Evolutionary conservation across 1,140 invertebrate species (phyloP), one percentile per base, ranked within the genome.

Genomic region (Drosophila erecta): DNA sequence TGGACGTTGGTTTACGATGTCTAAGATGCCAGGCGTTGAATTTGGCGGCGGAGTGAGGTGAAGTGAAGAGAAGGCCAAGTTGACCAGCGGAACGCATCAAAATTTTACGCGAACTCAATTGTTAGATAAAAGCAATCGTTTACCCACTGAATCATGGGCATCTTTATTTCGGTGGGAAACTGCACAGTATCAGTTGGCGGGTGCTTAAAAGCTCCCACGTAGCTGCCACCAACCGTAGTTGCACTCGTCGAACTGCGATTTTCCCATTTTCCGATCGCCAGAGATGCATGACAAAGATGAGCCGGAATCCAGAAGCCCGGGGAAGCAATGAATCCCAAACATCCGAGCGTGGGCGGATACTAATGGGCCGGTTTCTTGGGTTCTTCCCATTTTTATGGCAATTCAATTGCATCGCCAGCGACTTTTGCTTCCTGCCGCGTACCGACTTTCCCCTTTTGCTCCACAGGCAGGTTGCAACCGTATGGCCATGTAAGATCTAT

Each of bases 351-450:
- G 69, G 69, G 53, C 38, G 65, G 30, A 3, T 47, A 57, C 37
- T 27, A 4, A 2, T 3, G 4, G 7, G 27, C 27, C 46, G 6
- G 14, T 49, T 33, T 30, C 43, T 73, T 33, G 56, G 56, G 47
- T 22, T 47, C 57, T 55, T 73, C 33, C 40, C 22, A 47, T 58
- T 85, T 84, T 85, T 77, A 84, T 85, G 72, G 80, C 76, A 79
- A 85, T 85, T 85, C 80, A 84, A 84, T 84, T 84, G 80, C 81
- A 76, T 33, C 49, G 80, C 56, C 71, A 80, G 47, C 61, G 81
- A 69, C 57, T 76, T 76, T 72, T 43, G 80, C 53, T 84, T 84
- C 80, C 80, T 84, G 80, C 79, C 62, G 46, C 58, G 49, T 15
- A 59, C 10, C 55, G 17, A 41, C 41, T 44, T 43, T 50, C 33